Percentiles rank a stretch among this genome's conserved stretches.
These are phyloP conservation scores for Cepaea nemoralis DNA, from an alignment of 1,140 invertebrate species.

Conservation along the genomic window DNA sequence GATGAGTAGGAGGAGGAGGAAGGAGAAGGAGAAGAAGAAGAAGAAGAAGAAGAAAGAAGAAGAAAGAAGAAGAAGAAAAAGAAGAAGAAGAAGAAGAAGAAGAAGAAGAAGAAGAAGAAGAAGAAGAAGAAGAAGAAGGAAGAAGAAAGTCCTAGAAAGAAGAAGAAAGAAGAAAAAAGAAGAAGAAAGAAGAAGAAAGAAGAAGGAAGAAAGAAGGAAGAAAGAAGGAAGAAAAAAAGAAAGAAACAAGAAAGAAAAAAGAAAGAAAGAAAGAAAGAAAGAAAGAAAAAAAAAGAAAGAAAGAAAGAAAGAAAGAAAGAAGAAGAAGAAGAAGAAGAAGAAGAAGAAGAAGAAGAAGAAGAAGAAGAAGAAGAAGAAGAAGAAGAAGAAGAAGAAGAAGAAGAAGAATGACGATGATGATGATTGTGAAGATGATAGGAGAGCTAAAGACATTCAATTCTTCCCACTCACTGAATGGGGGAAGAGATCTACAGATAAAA, in stretches of 20 bases:
- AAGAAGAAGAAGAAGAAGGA: constrained; percentile 2
- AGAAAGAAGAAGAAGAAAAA: neutral
- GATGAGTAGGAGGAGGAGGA: too few relatives aligned
- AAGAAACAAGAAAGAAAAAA: too few relatives aligned
- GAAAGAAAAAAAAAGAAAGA: neutral
- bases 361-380: too few relatives aligned
- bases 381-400: too few relatives aligned
- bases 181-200: neutral
- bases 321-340: too few relatives aligned
- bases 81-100: neutral
- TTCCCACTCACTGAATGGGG: too few relatives aligned
- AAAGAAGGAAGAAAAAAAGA: neutral
- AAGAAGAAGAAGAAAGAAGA: neutral
- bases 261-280: neutral
- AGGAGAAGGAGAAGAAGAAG: neutral
- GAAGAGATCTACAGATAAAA: too few relatives aligned
- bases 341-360: too few relatives aligned
- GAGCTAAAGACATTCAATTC: too few relatives aligned
- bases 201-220: neutral
- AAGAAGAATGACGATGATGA: too few relatives aligned
- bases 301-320: neutral
- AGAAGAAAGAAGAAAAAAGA: neutral
- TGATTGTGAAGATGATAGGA: too few relatives aligned
- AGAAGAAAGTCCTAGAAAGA: too few relatives aligned
- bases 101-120: constrained; percentile 3